Conservation (phyloP, 2,888 invertebrate genomes). For the Apotomis turbidana region DNA sequence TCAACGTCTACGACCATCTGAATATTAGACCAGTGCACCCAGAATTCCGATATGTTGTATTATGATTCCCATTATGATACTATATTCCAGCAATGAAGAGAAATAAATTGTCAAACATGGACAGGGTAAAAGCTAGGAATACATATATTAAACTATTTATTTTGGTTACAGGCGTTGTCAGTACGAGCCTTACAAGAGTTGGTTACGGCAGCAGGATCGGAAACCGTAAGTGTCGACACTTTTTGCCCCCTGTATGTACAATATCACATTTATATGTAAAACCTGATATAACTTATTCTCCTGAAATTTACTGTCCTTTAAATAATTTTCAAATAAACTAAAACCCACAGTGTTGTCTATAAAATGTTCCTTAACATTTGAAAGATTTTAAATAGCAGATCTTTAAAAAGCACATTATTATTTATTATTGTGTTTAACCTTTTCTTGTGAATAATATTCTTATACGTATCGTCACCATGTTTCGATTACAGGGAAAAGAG, state of each 20-base stretch:
- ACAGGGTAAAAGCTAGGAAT: too few relatives aligned
- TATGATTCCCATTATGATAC: too few relatives aligned
- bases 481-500: conserved; percentile 82
- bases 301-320: conserved; percentile 55
- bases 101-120: too few relatives aligned
- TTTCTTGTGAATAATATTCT: conserved; percentile 73
- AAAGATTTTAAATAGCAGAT: conserved; percentile 72
- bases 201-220: conserved; percentile 97
- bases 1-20: too few relatives aligned
- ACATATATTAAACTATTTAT: not conserved
- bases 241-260: conserved; percentile 43
- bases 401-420: conserved; percentile 42
- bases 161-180: conserved; percentile 89
- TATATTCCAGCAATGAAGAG: too few relatives aligned
- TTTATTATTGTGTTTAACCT: conserved; percentile 44
- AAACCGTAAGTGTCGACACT: conserved; percentile 89
- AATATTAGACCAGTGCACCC: too few relatives aligned
- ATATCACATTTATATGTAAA: conserved; percentile 48
- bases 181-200: conserved; percentile 99
- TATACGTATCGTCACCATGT: conserved; percentile 71
- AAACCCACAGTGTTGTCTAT: conserved; percentile 44
- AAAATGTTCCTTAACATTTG: conserved; percentile 45
- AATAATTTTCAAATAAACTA: conserved; percentile 53
- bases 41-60: too few relatives aligned
- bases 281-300: conserved; percentile 66